These are phyloP conservation scores for Salticus scenicus DNA, from an alignment of 2,888 invertebrate genomes.

Conservation along the genomic window DNA sequence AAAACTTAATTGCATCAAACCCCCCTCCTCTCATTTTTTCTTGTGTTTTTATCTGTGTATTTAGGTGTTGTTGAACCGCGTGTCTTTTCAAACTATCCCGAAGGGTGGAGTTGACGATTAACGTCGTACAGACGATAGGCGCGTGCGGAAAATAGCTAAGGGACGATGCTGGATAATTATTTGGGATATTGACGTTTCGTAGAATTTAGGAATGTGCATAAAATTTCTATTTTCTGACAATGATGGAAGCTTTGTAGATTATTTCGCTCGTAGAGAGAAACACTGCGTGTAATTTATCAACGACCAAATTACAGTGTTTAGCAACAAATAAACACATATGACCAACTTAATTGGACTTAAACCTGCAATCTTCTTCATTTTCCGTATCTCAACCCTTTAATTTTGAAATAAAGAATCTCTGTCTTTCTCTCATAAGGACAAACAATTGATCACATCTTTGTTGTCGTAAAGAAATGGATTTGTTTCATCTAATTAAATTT, in stretches of 20 bases:
- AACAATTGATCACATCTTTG: too few species aligned
- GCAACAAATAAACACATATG: neutral
- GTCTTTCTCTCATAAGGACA: too few species aligned
- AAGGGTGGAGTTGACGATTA: constrained; percentile 23
- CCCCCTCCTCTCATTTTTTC: neutral
- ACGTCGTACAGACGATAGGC: neutral
- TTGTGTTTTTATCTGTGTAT: neutral
- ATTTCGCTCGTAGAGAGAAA: too few species aligned
- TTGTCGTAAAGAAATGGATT: too few species aligned
- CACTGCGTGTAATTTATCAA: neutral
- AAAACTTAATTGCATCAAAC: neutral
- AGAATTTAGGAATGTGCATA: constrained; percentile 8
- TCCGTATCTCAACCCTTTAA: too few species aligned
- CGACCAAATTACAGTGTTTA: neutral
- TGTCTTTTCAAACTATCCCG: constrained; percentile 4
- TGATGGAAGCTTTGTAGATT: neutral
- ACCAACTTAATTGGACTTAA: neutral
- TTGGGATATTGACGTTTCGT: constrained; percentile 9
- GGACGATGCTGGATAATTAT: neutral
- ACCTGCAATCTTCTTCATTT: neutral
- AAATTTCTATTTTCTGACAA: neutral
- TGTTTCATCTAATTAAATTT: too few species aligned
- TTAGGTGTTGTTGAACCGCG: constrained; percentile 19
- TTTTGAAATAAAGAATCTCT: too few species aligned
- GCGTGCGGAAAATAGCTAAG: neutral